A percentile compares a stretch with the other conserved stretches of the same genome.
Evolutionary conservation across 37 sponge, comb jelly and placozoan species (phyloP).

Genomic region (Dysidea cf. avara): DNA sequence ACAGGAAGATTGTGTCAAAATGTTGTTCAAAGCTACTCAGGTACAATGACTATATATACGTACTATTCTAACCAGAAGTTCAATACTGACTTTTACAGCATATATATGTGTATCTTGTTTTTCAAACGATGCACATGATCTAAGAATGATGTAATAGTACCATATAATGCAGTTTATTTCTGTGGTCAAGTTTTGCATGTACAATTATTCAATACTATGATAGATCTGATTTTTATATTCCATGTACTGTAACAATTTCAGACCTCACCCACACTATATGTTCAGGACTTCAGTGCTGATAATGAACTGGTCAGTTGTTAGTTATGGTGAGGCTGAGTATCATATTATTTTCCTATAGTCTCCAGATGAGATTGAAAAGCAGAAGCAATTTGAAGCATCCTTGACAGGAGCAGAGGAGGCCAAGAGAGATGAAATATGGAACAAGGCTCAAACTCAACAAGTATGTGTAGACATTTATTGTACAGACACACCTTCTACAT

Average conservation of each 20-base stretch:
- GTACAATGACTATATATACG: too few relatives aligned
- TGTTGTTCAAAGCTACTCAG: conserved; percentile 42
- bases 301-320: neutral
- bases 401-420: conserved; percentile 44
- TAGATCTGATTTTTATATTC: neutral
- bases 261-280: neutral
- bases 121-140: too few relatives aligned
- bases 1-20: conserved; percentile 56
- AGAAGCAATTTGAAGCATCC: conserved; percentile 52
- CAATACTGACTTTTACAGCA: too few relatives aligned
- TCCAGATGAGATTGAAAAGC: conserved; percentile 25
- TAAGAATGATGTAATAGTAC: too few relatives aligned
- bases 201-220: neutral
- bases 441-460: conserved; percentile 42
- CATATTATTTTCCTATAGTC: neutral
- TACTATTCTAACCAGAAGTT: too few relatives aligned
- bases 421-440: conserved; percentile 62
- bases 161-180: too few relatives aligned
- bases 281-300: neutral
- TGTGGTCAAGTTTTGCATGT: conserved; percentile 1
- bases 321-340: neutral
- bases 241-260: neutral
- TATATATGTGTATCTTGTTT: too few relatives aligned
- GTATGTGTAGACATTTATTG: too few relatives aligned
- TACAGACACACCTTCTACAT: too few relatives aligned